Base-by-base conservation (phyloP, 1,140 invertebrate genomes). In the Samia ricini region DNA sequence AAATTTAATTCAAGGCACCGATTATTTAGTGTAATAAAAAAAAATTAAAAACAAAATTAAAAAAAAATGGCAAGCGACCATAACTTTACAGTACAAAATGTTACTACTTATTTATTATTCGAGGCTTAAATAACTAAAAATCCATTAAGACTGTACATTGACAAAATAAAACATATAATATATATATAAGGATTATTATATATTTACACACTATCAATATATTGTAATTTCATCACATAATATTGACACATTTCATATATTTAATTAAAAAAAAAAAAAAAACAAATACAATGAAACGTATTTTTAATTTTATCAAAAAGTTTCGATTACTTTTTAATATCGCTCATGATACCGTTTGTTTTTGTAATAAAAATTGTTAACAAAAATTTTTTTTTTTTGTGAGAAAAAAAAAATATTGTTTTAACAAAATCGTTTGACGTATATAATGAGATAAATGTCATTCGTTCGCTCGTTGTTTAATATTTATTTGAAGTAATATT, bases 131-230 rank as follows among this genome's bases (percentile, higher is more conserved):
- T 60, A 42, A 42, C 26, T 58, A 36, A 60, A 19, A 36, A 42
- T 64, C 68, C 20, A 56, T 61, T 60, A 66, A 68, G 54, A 64
- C 63, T 75, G 66, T 72, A 73, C 69, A 74, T 68, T 68, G 67
- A 66, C 55, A 42, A 42, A 42, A 42, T 42, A n/a, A n/a, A n/a
- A n/a, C n/a, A 66, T 64, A 66, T 59, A 71, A 29, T 62, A 69
- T 72, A 15, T 64, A 71, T 55, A 63, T 60, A 52, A 64, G 68
- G 64, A 71, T 56, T 66, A 71, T 56, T 66, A 69, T 63, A 69
- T 81, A 79, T 82, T 77, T 79, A 79, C 79, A 81, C 3, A 8
- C 2, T 58, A 18, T 23, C 63, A 72, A 68, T 71, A 42, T 42
- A 57, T 20, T 66, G 60, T 73, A 42, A 72, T 71, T 72, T 67